Evolutionary conservation across 2,888 invertebrate genomes (phyloP), one percentile per base, ranked within the genome.

Genomic region (Plemyria rubiginata): DNA sequence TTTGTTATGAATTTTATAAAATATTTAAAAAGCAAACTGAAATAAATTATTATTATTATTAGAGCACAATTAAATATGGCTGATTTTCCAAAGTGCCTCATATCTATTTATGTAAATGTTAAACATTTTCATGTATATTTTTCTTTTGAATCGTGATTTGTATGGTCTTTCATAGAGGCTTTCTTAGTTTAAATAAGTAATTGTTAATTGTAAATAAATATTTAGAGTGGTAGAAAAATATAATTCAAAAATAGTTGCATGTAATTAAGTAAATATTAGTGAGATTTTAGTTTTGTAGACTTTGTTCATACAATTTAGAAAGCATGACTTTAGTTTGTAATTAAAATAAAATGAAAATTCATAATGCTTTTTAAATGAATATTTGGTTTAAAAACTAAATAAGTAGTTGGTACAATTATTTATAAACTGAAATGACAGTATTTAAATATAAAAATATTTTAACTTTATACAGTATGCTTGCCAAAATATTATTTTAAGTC

Each of bases 301-400:
- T 32, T 54, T 48, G 22, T 56, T n/a, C n/a, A n/a, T 53, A 22
- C 22, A 62, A 57, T 56, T 54, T 52, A 50, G 51, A 60, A 68
- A 71, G 75, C 71, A 73, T 77, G 70, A 63, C 66, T 60, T 67
- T 66, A 61, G 32, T 49, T 51, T 40, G 13, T 62, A 54, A n/a
- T 43, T 49, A 13, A n/a, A n/a, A n/a, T n/a, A n/a, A n/a, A n/a
- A 43, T 32, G 32, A 8, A 43, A 15, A n/a, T 41, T 1, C 13
- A 43, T 8, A 8, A 8, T 15, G 32, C 32, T 5, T 32, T 22
- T 22, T 22, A 22, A 22, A 22, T 22, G 1, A 1, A 22, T 32
- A 4, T 32, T 38, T 38, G 36, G 36, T 38, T 38, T 38, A 11
- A 11, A 38, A 38, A 38, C 36, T 6, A 32, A 32, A 32, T 22